Evolutionary conservation across 2,888 invertebrate genomes (phyloP), one percentile per base, ranked within the genome.

Genomic region (Miltochrista miniata): DNA sequence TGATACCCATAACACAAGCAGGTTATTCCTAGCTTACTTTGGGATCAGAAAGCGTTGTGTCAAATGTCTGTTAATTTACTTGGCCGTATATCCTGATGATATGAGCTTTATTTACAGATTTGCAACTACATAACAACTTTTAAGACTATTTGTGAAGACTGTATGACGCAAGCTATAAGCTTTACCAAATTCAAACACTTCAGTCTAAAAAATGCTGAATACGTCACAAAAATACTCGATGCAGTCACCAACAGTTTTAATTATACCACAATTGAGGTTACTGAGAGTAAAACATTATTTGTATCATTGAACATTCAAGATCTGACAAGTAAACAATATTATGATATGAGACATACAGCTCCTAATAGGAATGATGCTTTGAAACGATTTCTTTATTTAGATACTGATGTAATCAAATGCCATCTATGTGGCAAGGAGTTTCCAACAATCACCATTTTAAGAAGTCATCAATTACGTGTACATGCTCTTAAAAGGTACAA

Each of bases 401-500:
- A 69, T 10, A 41, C 40, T 15, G 24, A 60, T 34, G 42, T 56
- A 48, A 51, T 78, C 2, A 75, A 72, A 64, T 88, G 88, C 51
- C 83, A 78, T 50, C 70, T 59, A 7, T 89, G 89, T 51, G 51
- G 71, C 0, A 83, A 79, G 64, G 47, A 59, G 2, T 88, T 72
- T 48, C 70, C 67, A 1, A 64, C 74, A 11, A 52, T 72, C 33
- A 68, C 68, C 14, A 79, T 72, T 45, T 68, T 88, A 40, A 73
- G 75, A 34, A 81, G 67, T 37, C 89, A 88, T 61, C 85, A 60
- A 33, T 68, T 81, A 3, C 73, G 79, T 64, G 74, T 79, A 0
- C 89, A 88, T 64, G 79, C 80, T 7, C 77, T 82, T 2, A 85
- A 84, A 56, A 51, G 46, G 5, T 76, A 68, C 38, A 74, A 79